Percentiles rank a stretch among this genome's conserved stretches.
Conservation (phyloP, 2,113 vertebrate genomes). For the Psittacus erithacus region DNA sequence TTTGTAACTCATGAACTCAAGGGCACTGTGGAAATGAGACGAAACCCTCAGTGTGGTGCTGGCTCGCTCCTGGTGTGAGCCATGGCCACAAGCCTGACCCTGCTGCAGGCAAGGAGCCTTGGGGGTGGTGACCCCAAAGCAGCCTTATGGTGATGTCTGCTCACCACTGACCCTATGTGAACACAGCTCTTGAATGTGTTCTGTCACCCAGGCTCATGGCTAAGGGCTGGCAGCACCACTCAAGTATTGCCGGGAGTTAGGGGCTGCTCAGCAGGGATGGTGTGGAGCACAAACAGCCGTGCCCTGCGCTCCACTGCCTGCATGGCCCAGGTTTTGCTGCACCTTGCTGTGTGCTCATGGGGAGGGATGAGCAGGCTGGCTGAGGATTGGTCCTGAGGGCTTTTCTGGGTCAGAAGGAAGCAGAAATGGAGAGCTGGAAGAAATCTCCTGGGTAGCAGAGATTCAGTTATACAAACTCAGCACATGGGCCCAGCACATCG, state of each 20-base stretch:
- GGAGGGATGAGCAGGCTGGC: background rate
- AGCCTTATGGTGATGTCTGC: background rate
- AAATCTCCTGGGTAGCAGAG: background rate
- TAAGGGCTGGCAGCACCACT: background rate
- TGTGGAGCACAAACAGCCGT: background rate
- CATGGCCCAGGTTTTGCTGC: no score
- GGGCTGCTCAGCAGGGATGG: background rate
- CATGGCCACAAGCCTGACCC: background rate
- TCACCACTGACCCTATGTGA: background rate
- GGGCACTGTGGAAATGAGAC: background rate
- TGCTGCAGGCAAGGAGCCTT: background rate
- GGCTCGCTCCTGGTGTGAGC: background rate
- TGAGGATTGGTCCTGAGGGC: no score
- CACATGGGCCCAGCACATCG: background rate
- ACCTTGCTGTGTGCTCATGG: accelerated
- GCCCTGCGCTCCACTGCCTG: background rate
- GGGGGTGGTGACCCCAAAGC: background rate
- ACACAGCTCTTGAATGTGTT: background rate
- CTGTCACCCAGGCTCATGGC: background rate
- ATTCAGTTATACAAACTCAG: accelerated
- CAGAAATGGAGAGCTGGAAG: background rate
- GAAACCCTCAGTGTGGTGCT: background rate
- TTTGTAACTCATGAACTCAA: background rate
- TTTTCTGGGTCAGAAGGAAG: background rate
- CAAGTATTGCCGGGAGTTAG: background rate